Base-by-base conservation (phyloP, 2,113 vertebrate genomes). In the Plotosus lineatus region DNA sequence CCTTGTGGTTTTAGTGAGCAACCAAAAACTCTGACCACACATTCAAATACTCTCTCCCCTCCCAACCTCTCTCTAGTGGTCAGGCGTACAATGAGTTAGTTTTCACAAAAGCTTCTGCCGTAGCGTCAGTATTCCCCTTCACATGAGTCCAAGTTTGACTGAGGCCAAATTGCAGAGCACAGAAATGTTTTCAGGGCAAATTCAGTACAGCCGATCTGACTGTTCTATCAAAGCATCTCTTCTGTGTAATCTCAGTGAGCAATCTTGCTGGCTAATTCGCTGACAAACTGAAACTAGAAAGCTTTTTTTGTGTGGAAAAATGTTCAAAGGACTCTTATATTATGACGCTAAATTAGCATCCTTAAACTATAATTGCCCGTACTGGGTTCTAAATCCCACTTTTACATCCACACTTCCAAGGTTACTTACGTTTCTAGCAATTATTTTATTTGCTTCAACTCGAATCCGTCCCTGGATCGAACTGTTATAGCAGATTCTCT, bases 1-100 rank as follows among this genome's bases (percentile, higher is more conserved):
- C 86, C 85, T 77, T 78, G 87, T 83, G 86, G 87, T 83, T 82
- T 81, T 77, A 78, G 84, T 73, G 40, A 87, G 82, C 55, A 69
- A 85, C 87, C 71, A 55, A 58, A 86, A 82, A 85, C 82, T 87
- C 73, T 82, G 73, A 85, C 82, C 84, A 83, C 77, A 74, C 36
- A 75, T 84, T 86, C 50, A 75, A 48, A 79, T 65, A 31, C 50
- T 42, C 28, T 51, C 38, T 82, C 21, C 73, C 26, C 55, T n/a
- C 46, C 36, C 48, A 48, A 31, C 53, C 53, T 71, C 26, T 82
- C 50, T 40, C 55, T 55, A 77, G 31, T 69, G 77, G 74, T 78
- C 69, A 48, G 48, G 61, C 60, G 26, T 84, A 68, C 56, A 83
- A 63, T 85, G 68, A 80, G 80, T 83, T 84, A 72, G 44, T 82